Conservation (phyloP, 2,888 invertebrate genomes). For the Eledona agricola region DNA sequence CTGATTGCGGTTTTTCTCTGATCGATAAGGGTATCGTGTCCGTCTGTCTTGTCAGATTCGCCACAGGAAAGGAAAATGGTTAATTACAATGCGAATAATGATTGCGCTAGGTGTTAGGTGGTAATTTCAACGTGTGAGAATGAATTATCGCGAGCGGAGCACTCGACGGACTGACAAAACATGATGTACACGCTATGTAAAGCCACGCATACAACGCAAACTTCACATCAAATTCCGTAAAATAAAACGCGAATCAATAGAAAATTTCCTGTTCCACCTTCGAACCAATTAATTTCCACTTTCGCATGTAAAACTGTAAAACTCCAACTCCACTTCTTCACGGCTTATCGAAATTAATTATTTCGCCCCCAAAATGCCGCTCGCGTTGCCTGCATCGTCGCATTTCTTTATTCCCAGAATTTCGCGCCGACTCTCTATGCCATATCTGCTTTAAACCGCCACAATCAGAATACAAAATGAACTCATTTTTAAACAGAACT, state of each 20-base stretch:
- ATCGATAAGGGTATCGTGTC: slow-evolving; percentile 35
- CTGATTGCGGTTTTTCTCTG: slow-evolving; percentile 29
- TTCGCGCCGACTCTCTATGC: too few relatives aligned
- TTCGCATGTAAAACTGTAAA: too few relatives aligned
- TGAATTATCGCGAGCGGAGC: slow-evolving; percentile 44
- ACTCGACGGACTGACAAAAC: slow-evolving; percentile 40
- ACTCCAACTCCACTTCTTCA: slow-evolving; percentile 27
- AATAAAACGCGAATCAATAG: slow-evolving; percentile 14
- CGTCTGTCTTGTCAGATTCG: slow-evolving; percentile 32
- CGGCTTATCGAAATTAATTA: slow-evolving; percentile 29
- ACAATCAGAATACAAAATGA: too few relatives aligned
- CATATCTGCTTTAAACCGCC: too few relatives aligned
- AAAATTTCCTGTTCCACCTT: slow-evolving; percentile 24
- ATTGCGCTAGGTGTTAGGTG: slow-evolving; percentile 40
- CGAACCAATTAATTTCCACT: slow-evolving; percentile 22
- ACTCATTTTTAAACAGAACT: too few relatives aligned
- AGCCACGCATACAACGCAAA: slow-evolving; percentile 18
- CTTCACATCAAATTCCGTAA: slow-evolving; percentile 17
- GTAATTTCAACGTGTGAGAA: slow-evolving; percentile 42
- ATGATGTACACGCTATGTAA: slow-evolving; percentile 41
- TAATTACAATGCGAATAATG: slow-evolving; percentile 47
- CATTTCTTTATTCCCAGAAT: too few relatives aligned
- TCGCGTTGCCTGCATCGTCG: too few relatives aligned
- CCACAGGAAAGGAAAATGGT: slow-evolving; percentile 43
- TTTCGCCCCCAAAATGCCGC: slow-evolving; percentile 16